These are phyloP conservation scores for Neosilurus hyrtlii DNA, from an alignment of 2,797 vertebrate species.

Conservation along the genomic window DNA sequence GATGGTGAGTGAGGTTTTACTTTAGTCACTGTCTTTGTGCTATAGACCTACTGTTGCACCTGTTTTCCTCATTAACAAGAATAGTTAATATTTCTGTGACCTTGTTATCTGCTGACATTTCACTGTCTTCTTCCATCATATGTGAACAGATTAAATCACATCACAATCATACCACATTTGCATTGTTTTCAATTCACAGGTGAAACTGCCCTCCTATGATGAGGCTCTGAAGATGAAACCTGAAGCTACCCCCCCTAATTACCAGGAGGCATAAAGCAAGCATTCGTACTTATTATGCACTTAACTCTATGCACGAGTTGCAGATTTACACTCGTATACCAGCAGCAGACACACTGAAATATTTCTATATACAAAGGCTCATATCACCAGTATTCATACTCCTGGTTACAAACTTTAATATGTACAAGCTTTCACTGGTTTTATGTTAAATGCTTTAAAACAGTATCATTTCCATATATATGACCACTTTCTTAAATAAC, in stretches of 20 bases:
- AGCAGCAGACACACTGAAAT: too few species aligned
- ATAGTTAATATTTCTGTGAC: not conserved
- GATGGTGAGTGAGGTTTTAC: slow-evolving; percentile 42
- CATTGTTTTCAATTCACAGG: slow-evolving; percentile 58
- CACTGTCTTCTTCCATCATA: not conserved
- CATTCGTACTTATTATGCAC: not conserved
- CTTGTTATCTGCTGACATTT: not conserved
- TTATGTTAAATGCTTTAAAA: not conserved
- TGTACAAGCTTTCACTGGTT: slow-evolving; percentile 7
- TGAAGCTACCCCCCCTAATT: slow-evolving; percentile 65
- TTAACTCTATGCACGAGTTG: not conserved
- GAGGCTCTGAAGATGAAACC: slow-evolving; percentile 71
- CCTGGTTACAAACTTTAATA: not conserved
- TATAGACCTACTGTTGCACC: not conserved
- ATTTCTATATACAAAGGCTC: not conserved
- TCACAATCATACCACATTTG: not conserved
- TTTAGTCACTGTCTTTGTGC: not conserved
- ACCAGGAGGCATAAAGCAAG: slow-evolving; percentile 35
- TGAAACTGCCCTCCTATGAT: slow-evolving; percentile 73
- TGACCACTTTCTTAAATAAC: not conserved
- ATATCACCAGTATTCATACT: not conserved
- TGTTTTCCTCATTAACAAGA: not conserved
- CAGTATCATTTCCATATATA: slow-evolving; percentile 5
- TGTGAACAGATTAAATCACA: not conserved
- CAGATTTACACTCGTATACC: not conserved